Percentiles rank a stretch among this genome's conserved stretches.
phyloP scores from a whole-genome alignment of 2,888 invertebrate species.

The Cephus rjabovi region DNA sequence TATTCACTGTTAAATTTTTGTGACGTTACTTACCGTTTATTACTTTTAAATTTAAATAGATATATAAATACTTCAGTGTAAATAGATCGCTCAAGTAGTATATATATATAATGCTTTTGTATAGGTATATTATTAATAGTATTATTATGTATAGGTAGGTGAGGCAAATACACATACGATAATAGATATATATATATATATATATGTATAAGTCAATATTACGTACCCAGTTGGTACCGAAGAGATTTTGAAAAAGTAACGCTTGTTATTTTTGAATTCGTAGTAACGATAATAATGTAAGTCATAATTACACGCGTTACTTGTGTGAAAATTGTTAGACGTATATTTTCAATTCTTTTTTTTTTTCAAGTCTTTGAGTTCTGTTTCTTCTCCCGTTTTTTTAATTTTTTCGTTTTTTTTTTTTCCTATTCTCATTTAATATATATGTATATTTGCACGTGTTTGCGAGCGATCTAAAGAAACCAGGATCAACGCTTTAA shows the following conservation, averaged over 20 bases:
- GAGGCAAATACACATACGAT: not conserved
- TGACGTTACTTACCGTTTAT: not conserved
- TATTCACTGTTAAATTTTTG: not conserved
- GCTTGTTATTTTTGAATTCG: not conserved
- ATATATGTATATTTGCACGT: not conserved
- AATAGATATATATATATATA: slow-evolving; percentile 7
- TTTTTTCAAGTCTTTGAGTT: slow-evolving; percentile 11
- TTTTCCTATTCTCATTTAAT: not conserved
- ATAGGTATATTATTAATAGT: not conserved
- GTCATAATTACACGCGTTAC: not conserved
- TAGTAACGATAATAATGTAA: not conserved
- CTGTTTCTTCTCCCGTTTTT: slow-evolving; percentile 11
- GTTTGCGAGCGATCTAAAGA: not conserved
- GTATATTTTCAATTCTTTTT: slow-evolving; percentile 11
- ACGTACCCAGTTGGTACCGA: not conserved
- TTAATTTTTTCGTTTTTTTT: slow-evolving; percentile 10
- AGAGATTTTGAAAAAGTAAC: not conserved
- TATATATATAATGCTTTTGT: slow-evolving; percentile 14
- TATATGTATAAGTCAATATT: not conserved
- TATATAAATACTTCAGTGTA: slow-evolving; percentile 42
- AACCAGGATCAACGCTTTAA: not conserved
- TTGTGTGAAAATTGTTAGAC: not conserved
- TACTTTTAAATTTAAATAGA: not conserved
- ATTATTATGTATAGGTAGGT: not conserved
- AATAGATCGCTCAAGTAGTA: slow-evolving; percentile 50